Conservation (phyloP, 1,140 invertebrate genomes). For the Megalopta genalis region DNA sequence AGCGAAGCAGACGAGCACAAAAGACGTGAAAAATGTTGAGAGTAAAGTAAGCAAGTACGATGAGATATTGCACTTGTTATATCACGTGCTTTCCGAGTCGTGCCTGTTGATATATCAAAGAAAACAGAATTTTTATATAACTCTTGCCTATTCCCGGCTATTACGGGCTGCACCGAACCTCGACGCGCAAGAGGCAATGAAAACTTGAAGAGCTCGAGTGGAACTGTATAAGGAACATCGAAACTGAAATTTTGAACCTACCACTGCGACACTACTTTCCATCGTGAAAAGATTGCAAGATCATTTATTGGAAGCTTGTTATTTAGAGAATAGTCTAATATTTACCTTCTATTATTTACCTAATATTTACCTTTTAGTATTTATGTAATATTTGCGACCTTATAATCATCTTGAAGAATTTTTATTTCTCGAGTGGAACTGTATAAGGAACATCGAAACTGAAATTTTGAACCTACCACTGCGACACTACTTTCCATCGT, state of each 20-base stretch:
- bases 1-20: not conserved
- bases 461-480: not conserved
- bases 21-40: not conserved
- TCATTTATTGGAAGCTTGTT: too few species aligned
- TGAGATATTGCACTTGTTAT: conserved; percentile 38
- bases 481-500: not conserved
- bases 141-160: not conserved
- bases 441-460: not conserved
- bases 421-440: not conserved
- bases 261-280: not conserved
- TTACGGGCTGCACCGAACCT: not conserved
- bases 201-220: not conserved
- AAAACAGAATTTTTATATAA: conserved; percentile 3
- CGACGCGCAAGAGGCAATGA: not conserved
- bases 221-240: not conserved
- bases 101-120: conserved; percentile 25
- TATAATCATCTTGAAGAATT: too few species aligned
- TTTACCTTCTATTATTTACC: too few species aligned
- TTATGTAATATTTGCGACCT: too few species aligned
- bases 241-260: not conserved
- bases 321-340: too few species aligned
- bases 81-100: conserved; percentile 14
- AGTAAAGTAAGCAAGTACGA: conserved; percentile 15
- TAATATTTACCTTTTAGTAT: too few species aligned
- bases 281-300: too few species aligned